Conservation (phyloP, 2,113 vertebrate genomes). For the Aramus guarauna region DNA sequence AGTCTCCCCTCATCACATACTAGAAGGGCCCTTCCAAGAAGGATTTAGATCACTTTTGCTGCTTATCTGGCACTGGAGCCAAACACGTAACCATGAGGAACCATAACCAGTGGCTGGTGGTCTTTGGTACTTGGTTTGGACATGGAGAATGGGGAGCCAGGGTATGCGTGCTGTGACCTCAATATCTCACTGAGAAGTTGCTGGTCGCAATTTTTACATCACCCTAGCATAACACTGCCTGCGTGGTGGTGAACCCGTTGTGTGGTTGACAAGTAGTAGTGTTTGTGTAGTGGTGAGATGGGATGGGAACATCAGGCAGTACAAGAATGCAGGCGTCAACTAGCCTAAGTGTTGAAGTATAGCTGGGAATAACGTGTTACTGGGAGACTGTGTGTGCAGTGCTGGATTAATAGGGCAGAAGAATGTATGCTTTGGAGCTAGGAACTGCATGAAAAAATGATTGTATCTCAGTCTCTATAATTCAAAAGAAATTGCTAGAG, state of each 20-base stretch:
- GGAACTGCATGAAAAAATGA: neutral
- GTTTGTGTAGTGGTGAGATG: neutral
- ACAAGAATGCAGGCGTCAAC: neutral
- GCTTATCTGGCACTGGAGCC: neutral
- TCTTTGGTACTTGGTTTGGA: neutral
- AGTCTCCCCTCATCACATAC: neutral
- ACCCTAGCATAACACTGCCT: neutral
- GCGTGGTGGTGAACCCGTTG: fast-evolving
- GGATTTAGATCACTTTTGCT: neutral
- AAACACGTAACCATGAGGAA: neutral
- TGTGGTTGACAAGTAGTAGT: neutral
- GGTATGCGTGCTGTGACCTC: fast-evolving
- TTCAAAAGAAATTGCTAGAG: neutral
- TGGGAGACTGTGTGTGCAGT: neutral
- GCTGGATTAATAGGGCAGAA: neutral
- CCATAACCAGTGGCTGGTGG: neutral
- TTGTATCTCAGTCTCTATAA: neutral
- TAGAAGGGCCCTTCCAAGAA: neutral
- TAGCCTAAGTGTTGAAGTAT: neutral
- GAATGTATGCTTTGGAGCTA: neutral
- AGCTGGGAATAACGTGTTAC: neutral
- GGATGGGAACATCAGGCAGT: neutral
- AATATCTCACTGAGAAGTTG: neutral
- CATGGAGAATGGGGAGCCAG: neutral
- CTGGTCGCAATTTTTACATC: neutral